Evolutionary conservation across 2,888 invertebrate genomes (phyloP).

Genomic region (Ferdinandea cuprea): DNA sequence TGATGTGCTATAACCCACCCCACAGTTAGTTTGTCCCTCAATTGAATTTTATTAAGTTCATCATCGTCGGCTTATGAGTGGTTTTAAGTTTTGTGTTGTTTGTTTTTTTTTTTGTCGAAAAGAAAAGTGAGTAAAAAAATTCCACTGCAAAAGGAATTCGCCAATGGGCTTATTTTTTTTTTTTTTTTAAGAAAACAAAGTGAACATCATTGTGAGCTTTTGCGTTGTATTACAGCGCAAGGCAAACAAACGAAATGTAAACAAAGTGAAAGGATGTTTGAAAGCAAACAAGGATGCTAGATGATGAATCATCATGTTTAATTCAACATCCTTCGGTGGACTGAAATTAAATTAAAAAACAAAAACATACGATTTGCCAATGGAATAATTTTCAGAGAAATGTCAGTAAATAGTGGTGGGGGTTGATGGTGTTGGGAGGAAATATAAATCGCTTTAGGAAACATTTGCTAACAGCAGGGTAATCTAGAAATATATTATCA

Average conservation of each 20-base stretch:
- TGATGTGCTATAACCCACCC: constrained; percentile 1
- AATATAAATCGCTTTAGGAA: too few relatives aligned
- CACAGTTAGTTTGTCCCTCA: constrained; percentile 33
- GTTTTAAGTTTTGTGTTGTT: too few relatives aligned
- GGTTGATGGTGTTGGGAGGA: background rate
- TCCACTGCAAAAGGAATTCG: constrained; percentile 23
- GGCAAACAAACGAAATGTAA: constrained; percentile 50
- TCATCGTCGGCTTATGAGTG: constrained; percentile 8
- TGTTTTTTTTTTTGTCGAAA: constrained; percentile 19
- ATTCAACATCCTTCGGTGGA: constrained; percentile 41
- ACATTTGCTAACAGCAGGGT: too few relatives aligned
- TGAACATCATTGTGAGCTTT: constrained; percentile 5
- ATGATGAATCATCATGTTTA: constrained; percentile 40
- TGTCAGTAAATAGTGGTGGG: background rate
- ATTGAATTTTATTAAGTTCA: constrained; percentile 57
- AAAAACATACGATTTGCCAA: background rate
- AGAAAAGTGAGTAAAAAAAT: constrained; percentile 39
- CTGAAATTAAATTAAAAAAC: background rate
- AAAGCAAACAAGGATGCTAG: too few relatives aligned
- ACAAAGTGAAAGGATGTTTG: constrained; percentile 34
- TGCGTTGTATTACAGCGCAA: constrained; percentile 50
- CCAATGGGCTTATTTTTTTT: constrained; percentile 8
- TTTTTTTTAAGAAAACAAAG: background rate
- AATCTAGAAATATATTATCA: too few relatives aligned
- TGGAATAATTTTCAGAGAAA: constrained; percentile 44